These are phyloP conservation scores for Anguilla megastoma DNA, from an alignment of 2,797 vertebrate species.

Conservation along the genomic window DNA sequence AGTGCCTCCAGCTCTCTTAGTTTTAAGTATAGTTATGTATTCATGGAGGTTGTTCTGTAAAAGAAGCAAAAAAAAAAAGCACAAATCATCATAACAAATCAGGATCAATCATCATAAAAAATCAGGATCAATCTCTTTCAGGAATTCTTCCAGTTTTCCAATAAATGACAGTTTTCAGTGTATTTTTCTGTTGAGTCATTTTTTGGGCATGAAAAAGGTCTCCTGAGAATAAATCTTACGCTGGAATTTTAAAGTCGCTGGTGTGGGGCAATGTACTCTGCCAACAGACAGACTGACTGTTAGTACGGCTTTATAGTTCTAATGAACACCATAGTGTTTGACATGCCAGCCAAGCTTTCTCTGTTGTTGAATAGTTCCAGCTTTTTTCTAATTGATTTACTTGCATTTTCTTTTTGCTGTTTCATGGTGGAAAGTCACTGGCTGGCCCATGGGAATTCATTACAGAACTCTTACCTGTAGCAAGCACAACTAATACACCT, in stretches of 20 bases:
- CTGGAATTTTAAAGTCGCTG: neutral
- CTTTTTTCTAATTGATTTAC: conserved; percentile 70
- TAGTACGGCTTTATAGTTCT: conserved; percentile 76
- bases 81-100: neutral
- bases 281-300: conserved; percentile 60
- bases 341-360: conserved; percentile 69
- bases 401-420: conserved; percentile 71
- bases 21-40: neutral
- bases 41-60: neutral
- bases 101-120: no score
- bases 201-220: neutral
- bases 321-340: conserved; percentile 74
- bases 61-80: neutral
- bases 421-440: conserved; percentile 65
- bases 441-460: conserved; percentile 64
- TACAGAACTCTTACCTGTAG: conserved; percentile 47
- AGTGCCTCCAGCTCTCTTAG: neutral
- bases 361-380: conserved; percentile 43
- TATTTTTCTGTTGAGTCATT: neutral
- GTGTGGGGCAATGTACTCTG: conserved; percentile 60
- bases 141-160: neutral
- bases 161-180: neutral
- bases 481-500: conserved; percentile 62
- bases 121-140: neutral
- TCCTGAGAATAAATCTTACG: conserved; percentile 7